Evolutionary conservation across 2,113 vertebrate genomes (phyloP).

Genomic region (Sciurus niger): DNA sequence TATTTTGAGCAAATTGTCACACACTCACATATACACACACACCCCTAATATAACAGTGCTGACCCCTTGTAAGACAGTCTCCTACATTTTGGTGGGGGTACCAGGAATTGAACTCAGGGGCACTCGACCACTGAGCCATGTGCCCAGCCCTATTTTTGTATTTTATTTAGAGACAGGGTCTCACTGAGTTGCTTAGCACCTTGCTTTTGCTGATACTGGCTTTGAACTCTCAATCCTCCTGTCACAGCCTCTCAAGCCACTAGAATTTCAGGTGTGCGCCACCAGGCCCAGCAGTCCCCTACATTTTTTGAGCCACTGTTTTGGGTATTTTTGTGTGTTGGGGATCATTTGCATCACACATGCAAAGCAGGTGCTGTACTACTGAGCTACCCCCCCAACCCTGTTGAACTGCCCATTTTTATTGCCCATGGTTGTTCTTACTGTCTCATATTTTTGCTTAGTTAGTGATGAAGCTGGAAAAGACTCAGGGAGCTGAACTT

Average conservation of each 20-base stretch:
- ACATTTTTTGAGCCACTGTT: too few species aligned
- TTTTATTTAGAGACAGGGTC: too few species aligned
- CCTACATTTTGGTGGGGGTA: background rate
- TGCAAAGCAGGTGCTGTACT: background rate
- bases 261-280: too few species aligned
- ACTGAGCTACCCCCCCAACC: background rate
- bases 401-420: background rate
- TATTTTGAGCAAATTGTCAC: too few species aligned
- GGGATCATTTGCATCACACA: background rate
- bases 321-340: too few species aligned
- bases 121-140: too few species aligned
- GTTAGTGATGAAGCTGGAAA: conserved; percentile 18
- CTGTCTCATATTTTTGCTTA: background rate
- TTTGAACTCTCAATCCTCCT: too few species aligned
- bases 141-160: too few species aligned
- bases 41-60: background rate
- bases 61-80: background rate
- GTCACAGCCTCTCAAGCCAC: too few species aligned
- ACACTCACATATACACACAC: background rate
- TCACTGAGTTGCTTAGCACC: too few species aligned
- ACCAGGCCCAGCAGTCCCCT: background rate
- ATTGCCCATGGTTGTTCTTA: background rate
- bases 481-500: background rate
- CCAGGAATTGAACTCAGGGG: too few species aligned
- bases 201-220: too few species aligned